phyloP scores from a whole-genome alignment of 2,113 vertebrate genomes.

The Leucopternis melanops region DNA sequence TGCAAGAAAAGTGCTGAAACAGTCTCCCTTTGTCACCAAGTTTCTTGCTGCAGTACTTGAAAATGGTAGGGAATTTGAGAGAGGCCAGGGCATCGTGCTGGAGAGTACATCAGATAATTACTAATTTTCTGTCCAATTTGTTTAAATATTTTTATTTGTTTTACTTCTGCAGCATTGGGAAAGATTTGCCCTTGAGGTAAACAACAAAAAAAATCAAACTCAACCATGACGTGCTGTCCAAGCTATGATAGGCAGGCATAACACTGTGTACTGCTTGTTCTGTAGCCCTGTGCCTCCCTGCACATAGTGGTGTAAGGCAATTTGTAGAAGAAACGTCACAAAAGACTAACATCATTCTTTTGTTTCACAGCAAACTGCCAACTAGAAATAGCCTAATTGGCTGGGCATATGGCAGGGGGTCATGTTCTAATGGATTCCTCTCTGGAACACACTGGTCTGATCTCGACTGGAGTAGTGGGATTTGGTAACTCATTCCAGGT shows the following conservation, averaged over 20 bases:
- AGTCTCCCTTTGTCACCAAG: not conserved
- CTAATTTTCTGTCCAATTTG: not conserved
- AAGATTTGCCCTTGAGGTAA: not conserved
- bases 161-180: not conserved
- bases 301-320: not conserved
- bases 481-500: not conserved
- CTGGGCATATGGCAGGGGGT: constrained; percentile 62
- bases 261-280: not conserved
- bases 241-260: not conserved
- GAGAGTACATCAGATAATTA: not conserved
- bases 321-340: constrained; percentile 6
- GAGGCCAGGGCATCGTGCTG: not conserved
- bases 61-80: not conserved
- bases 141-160: not conserved
- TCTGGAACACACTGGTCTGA: not conserved
- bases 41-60: not conserved
- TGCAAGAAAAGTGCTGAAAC: not conserved
- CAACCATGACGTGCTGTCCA: not conserved
- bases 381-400: constrained; percentile 71
- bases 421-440: constrained; percentile 42
- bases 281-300: not conserved
- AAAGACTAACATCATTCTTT: constrained; percentile 41
- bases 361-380: constrained; percentile 77
- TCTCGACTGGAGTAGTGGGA: not conserved
- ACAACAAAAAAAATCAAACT: not conserved